Conservation (phyloP, 1,140 invertebrate genomes). For the Drosophila nebulosa region DNA sequence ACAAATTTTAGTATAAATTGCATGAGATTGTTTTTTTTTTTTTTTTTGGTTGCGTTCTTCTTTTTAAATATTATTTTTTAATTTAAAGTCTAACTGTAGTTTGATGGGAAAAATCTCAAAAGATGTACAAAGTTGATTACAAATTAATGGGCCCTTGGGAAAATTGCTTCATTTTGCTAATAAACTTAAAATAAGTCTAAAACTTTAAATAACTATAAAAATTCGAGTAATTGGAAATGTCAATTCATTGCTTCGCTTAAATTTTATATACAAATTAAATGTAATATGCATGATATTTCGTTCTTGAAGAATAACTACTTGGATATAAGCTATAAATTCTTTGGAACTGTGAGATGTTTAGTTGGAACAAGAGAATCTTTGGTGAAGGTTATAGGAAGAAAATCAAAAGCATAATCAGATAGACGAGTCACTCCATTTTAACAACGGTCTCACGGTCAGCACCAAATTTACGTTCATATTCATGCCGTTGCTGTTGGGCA, state of each 20-base stretch:
- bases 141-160: constrained; percentile 19
- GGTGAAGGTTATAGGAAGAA: constrained; percentile 32
- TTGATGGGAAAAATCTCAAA: constrained; percentile 59
- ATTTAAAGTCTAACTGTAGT: constrained; percentile 17
- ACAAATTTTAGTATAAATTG: constrained; percentile 66
- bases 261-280: constrained; percentile 48
- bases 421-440: constrained; percentile 63
- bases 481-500: constrained; percentile 60
- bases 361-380: constrained; percentile 64
- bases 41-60: too few relatives aligned
- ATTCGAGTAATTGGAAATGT: constrained; percentile 62
- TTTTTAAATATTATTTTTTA: constrained; percentile 1
- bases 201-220: constrained; percentile 42
- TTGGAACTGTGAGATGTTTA: constrained; percentile 71
- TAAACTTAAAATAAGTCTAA: constrained; percentile 56
- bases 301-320: constrained; percentile 61
- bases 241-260: constrained; percentile 43
- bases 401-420: background rate
- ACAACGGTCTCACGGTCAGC: constrained; percentile 70
- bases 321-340: constrained; percentile 59
- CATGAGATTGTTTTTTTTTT: constrained; percentile 60
- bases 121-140: constrained; percentile 48
- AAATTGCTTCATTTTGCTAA: background rate
- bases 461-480: constrained; percentile 62
- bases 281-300: constrained; percentile 1